Percentiles rank a stretch among this genome's conserved stretches.
These are phyloP conservation scores for Portunus trituberculatus DNA, from an alignment of 1,140 invertebrate genomes.

Conservation along the genomic window DNA sequence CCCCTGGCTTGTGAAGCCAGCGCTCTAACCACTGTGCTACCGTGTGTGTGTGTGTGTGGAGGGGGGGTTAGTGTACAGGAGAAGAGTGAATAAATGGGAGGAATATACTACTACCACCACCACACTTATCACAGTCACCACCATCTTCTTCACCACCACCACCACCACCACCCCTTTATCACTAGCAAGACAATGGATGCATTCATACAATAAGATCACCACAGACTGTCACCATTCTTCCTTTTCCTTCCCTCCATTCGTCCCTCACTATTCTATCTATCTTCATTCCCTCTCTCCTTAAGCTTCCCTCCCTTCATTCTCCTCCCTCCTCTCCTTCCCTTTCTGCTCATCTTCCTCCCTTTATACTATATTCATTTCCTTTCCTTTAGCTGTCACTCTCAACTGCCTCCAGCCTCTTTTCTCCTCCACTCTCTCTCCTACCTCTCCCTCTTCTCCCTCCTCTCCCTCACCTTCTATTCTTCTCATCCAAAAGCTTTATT, in stretches of 20 bases:
- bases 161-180: not conserved
- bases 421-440: not conserved
- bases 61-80: too few relatives aligned
- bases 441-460: not conserved
- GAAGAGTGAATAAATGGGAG: too few relatives aligned
- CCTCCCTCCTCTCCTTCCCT: not conserved
- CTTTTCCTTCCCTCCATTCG: not conserved
- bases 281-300: not conserved
- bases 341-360: not conserved
- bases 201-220: not conserved
- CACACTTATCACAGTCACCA: not conserved
- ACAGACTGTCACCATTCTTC: not conserved
- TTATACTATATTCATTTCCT: not conserved
- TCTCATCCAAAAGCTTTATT: not conserved
- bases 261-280: not conserved
- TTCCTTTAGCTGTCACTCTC: not conserved
- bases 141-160: not conserved
- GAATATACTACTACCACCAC: not conserved
- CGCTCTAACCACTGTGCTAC: too few relatives aligned
- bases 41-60: too few relatives aligned
- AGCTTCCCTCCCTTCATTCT: not conserved
- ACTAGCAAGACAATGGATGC: not conserved
- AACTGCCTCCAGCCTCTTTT: not conserved
- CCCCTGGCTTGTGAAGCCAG: too few relatives aligned
- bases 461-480: not conserved